Percentiles rank a stretch among this genome's conserved stretches.
Conservation (phyloP, 2,888 invertebrate genomes). For the Apoda limacodes region DNA sequence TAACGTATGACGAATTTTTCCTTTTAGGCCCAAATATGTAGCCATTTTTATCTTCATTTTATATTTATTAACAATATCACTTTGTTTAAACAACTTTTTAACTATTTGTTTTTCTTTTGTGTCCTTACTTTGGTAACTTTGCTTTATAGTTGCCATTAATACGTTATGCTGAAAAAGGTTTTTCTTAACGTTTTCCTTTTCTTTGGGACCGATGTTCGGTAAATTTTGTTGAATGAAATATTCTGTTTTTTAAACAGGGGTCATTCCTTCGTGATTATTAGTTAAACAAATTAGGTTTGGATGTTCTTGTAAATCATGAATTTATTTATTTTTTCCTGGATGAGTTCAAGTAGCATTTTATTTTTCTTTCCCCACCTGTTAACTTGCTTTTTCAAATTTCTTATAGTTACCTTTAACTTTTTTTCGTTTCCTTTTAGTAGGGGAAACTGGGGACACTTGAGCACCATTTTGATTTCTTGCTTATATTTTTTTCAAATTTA, state of each 20-base stretch:
- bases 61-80: too few species aligned
- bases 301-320: conserved; percentile 1
- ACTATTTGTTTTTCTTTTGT: conserved; percentile 1
- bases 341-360: neutral
- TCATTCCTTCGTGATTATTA: neutral
- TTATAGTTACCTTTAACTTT: conserved; percentile 1
- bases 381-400: conserved; percentile 1
- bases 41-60: conserved; percentile 1
- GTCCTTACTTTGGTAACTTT: neutral
- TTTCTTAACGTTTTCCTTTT: conserved; percentile 1
- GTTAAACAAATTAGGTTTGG: neutral
- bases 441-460: too few species aligned
- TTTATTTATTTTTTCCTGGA: conserved; percentile 1
- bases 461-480: too few species aligned
- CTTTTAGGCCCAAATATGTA: conserved; percentile 1
- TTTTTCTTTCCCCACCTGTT: neutral
- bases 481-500: too few species aligned
- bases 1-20: too few species aligned
- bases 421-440: conserved; percentile 4
- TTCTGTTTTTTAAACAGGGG: conserved; percentile 1
- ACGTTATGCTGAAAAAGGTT: neutral
- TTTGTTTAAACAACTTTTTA: neutral
- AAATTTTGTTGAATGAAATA: conserved; percentile 2
- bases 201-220: neutral
- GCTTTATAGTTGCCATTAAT: neutral